Conservation (phyloP, 2,797 vertebrate genomes). For the Ptychobarbus kaznakovi region DNA sequence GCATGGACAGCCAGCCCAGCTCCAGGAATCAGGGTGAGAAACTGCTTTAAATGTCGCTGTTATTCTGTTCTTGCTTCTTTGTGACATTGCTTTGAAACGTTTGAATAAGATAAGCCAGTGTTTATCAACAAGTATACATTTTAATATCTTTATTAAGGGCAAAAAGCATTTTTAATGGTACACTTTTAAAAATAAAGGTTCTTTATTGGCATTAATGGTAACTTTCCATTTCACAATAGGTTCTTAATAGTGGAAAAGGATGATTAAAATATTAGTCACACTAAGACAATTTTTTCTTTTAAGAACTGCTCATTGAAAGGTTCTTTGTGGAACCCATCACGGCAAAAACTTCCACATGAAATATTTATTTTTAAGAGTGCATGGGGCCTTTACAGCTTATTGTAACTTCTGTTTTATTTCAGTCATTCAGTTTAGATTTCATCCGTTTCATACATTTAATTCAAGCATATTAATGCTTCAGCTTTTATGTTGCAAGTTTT, state of each 20-base stretch:
- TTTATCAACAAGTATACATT: not conserved
- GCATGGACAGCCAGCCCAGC: conserved; percentile 88
- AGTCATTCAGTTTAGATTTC: not conserved
- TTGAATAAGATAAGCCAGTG: not conserved
- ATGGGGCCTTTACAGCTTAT: not conserved
- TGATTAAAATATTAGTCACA: not conserved
- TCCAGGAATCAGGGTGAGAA: conserved; percentile 90
- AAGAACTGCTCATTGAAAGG: not conserved
- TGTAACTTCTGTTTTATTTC: not conserved
- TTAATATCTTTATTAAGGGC: not conserved
- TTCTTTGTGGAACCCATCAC: not conserved
- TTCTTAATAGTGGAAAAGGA: not conserved
- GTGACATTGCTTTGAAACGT: not conserved
- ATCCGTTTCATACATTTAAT: not conserved
- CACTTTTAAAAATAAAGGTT: not conserved
- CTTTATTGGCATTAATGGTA: not conserved
- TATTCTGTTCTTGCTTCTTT: not conserved
- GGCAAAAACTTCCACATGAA: not conserved
- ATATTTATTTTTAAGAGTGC: not conserved
- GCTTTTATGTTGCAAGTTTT: not conserved
- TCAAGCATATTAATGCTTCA: not conserved
- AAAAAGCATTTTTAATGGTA: not conserved
- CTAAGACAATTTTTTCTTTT: not conserved
- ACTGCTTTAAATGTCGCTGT: not conserved
- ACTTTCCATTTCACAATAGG: not conserved